Base-by-base conservation (phyloP, 2,797 vertebrate genomes). In the Lithobates sylvaticus region DNA sequence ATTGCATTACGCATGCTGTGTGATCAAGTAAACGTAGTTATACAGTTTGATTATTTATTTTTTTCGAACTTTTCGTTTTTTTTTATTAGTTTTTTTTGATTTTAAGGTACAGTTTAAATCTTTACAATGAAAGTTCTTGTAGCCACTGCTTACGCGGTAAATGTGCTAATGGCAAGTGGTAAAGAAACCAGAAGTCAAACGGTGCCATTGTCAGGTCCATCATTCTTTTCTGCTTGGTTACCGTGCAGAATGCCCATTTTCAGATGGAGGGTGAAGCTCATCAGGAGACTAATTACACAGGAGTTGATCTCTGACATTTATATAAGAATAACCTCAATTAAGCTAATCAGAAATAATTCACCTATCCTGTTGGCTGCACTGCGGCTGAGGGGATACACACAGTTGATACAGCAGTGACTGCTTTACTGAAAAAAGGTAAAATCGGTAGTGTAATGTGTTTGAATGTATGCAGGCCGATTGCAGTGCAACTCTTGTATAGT, bases 281-380 rank as follows among this genome's bases (percentile, higher is more conserved):
- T 89, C 73, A 89, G 91, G 90, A 88, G 90, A 89, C 85, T 91
- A 93, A 94, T 92, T 92, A 88, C 86, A 0, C n/a, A 58, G 74
- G 90, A 92, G 93, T 94, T 94, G 93, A 94, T 93, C 93, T 92
- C 89, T 92, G 93, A 92, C 93, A 91, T 89, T 82, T 88, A 88
- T 91, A 91, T 93, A 92, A 94, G 91, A 93, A 93, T 93, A 93
- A 89, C 78, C 82, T 90, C 21, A 88, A 91, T 92, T 93, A 94
- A 94, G 92, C 90, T 91, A 89, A 77, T 91, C 90, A 87, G 90
- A 90, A 93, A 92, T 88, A 87, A 93, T 89, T 93, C 90, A 89
- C 90, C 90, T 67, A 89, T 88, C 83, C 76, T 0, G 75, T 29
- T 70, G 89, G 86, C 89, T 89, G 84, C 7, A 18, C 86, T 87